phyloP scores from a whole-genome alignment of 2,797 vertebrate genomes.

The Adelosebastes latens region DNA sequence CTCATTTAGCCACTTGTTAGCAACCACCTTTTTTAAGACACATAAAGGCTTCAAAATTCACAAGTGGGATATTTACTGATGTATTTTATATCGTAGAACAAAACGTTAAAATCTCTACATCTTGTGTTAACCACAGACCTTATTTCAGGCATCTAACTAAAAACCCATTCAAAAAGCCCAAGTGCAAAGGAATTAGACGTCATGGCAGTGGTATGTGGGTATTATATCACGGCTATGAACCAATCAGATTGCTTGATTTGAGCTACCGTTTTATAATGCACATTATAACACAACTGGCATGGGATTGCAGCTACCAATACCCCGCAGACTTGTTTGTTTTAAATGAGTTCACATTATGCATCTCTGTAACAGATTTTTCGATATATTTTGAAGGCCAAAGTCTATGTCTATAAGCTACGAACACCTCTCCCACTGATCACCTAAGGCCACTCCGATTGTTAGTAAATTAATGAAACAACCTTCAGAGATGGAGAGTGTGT shows the following conservation, averaged over 20 bases:
- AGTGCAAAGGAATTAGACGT: neutral
- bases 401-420: neutral
- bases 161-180: too few species aligned
- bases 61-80: too few species aligned
- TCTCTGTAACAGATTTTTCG: neutral
- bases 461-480: slow-evolving; percentile 12
- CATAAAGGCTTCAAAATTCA: too few species aligned
- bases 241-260: neutral
- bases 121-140: too few species aligned
- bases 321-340: neutral
- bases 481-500: neutral
- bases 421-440: neutral
- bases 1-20: too few species aligned
- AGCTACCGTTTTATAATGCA: neutral
- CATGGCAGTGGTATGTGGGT: neutral
- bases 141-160: too few species aligned
- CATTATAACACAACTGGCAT: too few species aligned
- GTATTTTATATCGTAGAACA: too few species aligned
- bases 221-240: neutral
- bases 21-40: too few species aligned
- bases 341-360: neutral
- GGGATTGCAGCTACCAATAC: neutral
- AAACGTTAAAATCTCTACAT: too few species aligned
- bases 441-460: neutral
- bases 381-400: slow-evolving; percentile 27